phyloP scores from a whole-genome alignment of 2,888 invertebrate genomes.

The Pedicia rivosa region DNA sequence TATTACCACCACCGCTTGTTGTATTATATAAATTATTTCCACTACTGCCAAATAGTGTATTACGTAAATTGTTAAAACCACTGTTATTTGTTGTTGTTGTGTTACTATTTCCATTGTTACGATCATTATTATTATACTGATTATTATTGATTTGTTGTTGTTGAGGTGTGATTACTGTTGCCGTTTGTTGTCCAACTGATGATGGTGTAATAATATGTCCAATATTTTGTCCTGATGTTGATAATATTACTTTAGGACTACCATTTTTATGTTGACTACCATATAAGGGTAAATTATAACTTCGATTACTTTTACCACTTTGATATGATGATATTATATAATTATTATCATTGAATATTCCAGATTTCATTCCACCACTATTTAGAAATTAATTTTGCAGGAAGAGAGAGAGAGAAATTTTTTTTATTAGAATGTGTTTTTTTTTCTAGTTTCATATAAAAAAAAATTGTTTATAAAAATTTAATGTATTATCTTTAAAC shows the following conservation, averaged over 20 bases:
- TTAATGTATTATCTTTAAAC: too few species aligned
- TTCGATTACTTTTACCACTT: conserved; percentile 3
- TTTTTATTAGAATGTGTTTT: too few species aligned
- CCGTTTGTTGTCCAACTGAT: too few species aligned
- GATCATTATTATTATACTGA: not conserved
- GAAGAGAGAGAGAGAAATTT: too few species aligned
- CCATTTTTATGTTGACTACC: not conserved
- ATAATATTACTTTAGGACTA: conserved; percentile 3
- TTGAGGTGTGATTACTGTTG: too few species aligned
- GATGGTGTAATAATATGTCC: too few species aligned
- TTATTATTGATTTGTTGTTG: not conserved
- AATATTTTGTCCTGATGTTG: conserved; percentile 3
- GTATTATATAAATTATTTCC: too few species aligned
- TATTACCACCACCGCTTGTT: conserved; percentile 1
- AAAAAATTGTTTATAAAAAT: too few species aligned
- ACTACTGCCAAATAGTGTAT: conserved; percentile 3
- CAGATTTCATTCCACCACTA: conserved; percentile 6
- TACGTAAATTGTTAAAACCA: conserved; percentile 2
- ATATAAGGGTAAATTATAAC: not conserved
- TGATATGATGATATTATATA: conserved; percentile 5
- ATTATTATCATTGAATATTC: conserved; percentile 5
- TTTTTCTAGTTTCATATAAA: too few species aligned
- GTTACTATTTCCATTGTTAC: not conserved
- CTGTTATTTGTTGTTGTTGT: not conserved
- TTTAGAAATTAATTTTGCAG: too few species aligned